A percentile compares a stretch with the other conserved stretches of the same genome.
These are phyloP conservation scores for Platygyra sinensis DNA, from an alignment of 64 coral and sea anemone species.

Conservation along the genomic window DNA sequence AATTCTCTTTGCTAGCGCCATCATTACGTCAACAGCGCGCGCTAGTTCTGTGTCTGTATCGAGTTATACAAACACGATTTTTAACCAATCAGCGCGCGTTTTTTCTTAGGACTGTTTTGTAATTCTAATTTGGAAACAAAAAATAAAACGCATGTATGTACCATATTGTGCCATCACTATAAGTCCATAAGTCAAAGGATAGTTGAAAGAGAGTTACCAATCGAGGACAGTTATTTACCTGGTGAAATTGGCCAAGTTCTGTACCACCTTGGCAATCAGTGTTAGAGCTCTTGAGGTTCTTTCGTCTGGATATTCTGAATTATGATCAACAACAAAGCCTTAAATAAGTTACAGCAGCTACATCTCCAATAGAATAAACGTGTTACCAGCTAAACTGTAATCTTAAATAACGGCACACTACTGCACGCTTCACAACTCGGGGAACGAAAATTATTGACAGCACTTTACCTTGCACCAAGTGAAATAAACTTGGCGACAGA, in stretches of 20 bases:
- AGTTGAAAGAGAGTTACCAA: background rate
- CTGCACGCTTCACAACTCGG: no score
- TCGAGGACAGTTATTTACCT: conserved; percentile 50
- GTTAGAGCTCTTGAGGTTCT: conserved; percentile 88
- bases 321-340: background rate
- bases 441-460: background rate
- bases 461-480: conserved; percentile 85
- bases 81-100: no score
- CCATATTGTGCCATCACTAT: no score
- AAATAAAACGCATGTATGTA: no score
- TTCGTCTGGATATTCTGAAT: conserved; percentile 92
- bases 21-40: no score
- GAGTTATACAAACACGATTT: no score
- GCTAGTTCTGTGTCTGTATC: no score
- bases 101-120: no score
- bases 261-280: conserved; percentile 93
- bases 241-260: conserved; percentile 93
- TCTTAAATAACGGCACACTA: background rate
- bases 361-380: background rate
- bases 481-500: conserved; percentile 96
- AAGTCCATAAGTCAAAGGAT: no score
- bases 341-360: background rate
- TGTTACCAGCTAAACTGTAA: background rate
- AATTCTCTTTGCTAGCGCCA: no score
- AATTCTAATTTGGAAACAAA: no score